Evolutionary conservation across 2,888 invertebrate genomes (phyloP).

Genomic region (Druceiella hillmani): DNA sequence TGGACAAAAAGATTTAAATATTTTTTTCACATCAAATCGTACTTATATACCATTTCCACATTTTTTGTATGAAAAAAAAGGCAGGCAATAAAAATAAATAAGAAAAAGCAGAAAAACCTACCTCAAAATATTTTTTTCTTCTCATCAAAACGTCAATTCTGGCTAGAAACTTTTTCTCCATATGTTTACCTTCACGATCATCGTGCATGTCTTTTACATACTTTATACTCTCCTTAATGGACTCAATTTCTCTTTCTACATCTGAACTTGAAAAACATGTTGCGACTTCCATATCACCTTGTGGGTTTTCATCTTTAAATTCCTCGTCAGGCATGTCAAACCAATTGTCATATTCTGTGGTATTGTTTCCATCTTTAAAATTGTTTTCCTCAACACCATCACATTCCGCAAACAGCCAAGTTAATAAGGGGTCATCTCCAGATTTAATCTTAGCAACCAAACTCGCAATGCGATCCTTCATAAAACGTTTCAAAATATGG

Average conservation of each 20-base stretch:
- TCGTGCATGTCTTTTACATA: conserved; percentile 35
- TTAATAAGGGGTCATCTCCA: conserved; percentile 35
- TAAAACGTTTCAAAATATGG: conserved; percentile 31
- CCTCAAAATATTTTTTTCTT: conserved; percentile 38
- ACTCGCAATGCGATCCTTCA: conserved; percentile 29
- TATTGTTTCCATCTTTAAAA: conserved; percentile 2
- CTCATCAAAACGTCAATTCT: conserved; percentile 32
- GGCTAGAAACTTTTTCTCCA: conserved; percentile 31
- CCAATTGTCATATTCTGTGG: neutral
- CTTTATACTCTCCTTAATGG: conserved; percentile 35
- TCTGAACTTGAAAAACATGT: conserved; percentile 40
- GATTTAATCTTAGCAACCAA: conserved; percentile 29
- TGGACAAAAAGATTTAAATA: too few species aligned
- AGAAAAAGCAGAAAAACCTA: too few species aligned
- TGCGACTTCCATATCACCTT: conserved; percentile 33
- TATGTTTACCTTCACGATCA: conserved; percentile 29
- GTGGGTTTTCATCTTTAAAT: conserved; percentile 22
- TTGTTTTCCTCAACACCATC: conserved; percentile 23
- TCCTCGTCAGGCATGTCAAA: conserved; percentile 7
- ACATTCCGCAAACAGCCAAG: conserved; percentile 37
- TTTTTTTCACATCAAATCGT: too few species aligned
- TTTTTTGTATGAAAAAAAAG: too few species aligned
- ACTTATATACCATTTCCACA: too few species aligned
- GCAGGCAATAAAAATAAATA: too few species aligned
- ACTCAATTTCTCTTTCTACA: conserved; percentile 36